Base-by-base conservation (phyloP, 2,888 invertebrate species). In the Sussaba pulchella region DNA sequence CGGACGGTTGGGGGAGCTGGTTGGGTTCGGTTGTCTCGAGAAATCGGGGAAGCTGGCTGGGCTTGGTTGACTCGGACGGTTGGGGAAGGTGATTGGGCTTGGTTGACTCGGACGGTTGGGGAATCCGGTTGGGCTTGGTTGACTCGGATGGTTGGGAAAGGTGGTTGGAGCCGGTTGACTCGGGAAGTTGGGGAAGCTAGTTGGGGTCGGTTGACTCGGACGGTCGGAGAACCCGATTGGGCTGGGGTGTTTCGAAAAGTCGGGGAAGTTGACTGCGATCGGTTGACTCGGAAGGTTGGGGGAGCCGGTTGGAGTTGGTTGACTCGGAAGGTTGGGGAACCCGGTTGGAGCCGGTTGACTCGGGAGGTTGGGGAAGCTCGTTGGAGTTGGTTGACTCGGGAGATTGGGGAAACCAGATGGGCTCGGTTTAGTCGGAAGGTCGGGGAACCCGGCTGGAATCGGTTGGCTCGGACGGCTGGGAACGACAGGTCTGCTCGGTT, bases 401-500 rank as follows among this genome's bases (percentile, higher is more conserved):
- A 50, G 6, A 10, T 10, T 50, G 8, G 50, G 21, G 10, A 21
- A 50, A 9, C 50, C 21, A 1, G 91, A 88, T 89, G 91, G 1
- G 92, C 89, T 43, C 89, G 91, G 75, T 85, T 89, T 0, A 90
- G 85, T 0, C 91, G 87, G 0, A 81, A 69, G 6, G 45, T 45
- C 63, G 12, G 69, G 47, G 21, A 43, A 26, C 17, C 31, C 50
- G 81, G 69, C 52, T 63, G 67, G 92, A 92, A 9, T 92, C 81
- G 69, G 57, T 59, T 69, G 92, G 91, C 10, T 92, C 88, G 81
- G n/a, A n/a, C n/a, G 91, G 91, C 88, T 87, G 81, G 91, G 82
- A 66, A 0, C 89, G n/a, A 8, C n/a, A 8, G 36, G 14, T 26
- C 5, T 12, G 43, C 26, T 24, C 10, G 50, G 50, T 19, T 19